A percentile compares a stretch with the other conserved stretches of the same genome.
Conservation (phyloP, 2,113 vertebrate genomes). For the Zapornia atra region DNA sequence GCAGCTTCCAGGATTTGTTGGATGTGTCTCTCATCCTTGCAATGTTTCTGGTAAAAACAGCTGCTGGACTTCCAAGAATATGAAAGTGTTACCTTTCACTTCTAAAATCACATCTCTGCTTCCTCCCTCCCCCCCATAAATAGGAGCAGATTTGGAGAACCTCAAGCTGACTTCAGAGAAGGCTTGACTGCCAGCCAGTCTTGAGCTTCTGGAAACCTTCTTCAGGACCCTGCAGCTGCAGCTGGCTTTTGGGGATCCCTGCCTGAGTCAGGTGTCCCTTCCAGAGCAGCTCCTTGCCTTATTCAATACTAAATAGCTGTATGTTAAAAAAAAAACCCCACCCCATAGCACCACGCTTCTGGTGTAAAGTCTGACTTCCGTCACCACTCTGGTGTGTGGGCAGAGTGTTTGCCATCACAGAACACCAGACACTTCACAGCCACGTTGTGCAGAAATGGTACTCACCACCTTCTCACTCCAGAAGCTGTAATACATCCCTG, state of each 20-base stretch:
- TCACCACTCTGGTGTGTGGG: slow-evolving; percentile 7
- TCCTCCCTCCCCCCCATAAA: background rate
- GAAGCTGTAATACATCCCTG: background rate
- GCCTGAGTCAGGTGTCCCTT: background rate
- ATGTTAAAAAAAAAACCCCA: background rate
- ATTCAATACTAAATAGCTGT: background rate
- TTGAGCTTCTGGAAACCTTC: background rate
- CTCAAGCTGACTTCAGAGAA: background rate
- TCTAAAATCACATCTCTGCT: background rate
- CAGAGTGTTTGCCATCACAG: slow-evolving; percentile 44
- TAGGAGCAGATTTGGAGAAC: background rate
- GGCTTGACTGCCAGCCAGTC: background rate
- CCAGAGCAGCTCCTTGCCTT: background rate
- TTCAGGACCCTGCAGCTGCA: background rate
- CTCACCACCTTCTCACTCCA: background rate
- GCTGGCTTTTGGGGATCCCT: background rate
- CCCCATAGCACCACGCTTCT: background rate
- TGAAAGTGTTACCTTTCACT: background rate
- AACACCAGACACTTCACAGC: slow-evolving; percentile 47
- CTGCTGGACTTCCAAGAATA: slow-evolving; percentile 4
- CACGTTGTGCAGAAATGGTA: background rate
- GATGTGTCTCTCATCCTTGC: background rate
- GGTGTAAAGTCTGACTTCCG: slow-evolving; percentile 35
- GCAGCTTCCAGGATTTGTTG: background rate
- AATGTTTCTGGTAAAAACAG: background rate